Percentiles rank a stretch among this genome's conserved stretches.
Conservation (phyloP, 2,888 invertebrate species). For the Caenorhabditis virilis region DNA sequence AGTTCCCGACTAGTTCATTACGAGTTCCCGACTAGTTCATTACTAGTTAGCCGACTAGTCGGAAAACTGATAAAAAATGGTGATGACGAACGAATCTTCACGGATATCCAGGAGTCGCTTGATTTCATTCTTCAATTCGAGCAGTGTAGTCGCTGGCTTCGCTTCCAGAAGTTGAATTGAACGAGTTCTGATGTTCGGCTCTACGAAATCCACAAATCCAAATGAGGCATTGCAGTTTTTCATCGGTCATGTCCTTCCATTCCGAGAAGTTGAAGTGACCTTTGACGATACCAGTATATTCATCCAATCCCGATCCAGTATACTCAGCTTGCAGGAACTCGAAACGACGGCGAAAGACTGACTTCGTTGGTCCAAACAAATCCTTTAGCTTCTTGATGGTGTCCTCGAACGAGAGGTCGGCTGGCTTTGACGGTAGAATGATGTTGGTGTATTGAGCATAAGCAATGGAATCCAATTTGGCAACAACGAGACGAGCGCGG, state of each 20-base stretch:
- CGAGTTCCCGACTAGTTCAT: too few species aligned
- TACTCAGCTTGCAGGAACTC: constrained; percentile 2
- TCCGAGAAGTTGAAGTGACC: not conserved
- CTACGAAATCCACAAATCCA: constrained; percentile 4
- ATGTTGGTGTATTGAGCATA: not conserved
- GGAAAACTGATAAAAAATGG: too few species aligned
- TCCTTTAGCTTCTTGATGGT: not conserved
- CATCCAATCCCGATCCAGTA: not conserved
- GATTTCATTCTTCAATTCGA: constrained; percentile 3
- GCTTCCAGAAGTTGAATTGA: constrained; percentile 2
- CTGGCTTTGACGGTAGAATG: not conserved
- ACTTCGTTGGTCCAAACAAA: not conserved
- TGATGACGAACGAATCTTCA: too few species aligned
- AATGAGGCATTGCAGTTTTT: not conserved
- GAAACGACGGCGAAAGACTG: constrained; percentile 2
- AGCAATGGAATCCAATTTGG: not conserved
- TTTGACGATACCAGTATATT: constrained; percentile 2
- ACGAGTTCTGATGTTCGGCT: not conserved
- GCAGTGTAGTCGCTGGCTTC: not conserved
- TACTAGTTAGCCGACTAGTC: too few species aligned
- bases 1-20: too few species aligned
- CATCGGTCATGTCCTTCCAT: constrained; percentile 7
- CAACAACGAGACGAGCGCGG: not conserved
- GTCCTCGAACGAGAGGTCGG: not conserved
- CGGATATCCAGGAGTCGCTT: not conserved